Evolutionary conservation across 2,113 vertebrate species (phyloP).

Genomic region (Charina bottae): DNA sequence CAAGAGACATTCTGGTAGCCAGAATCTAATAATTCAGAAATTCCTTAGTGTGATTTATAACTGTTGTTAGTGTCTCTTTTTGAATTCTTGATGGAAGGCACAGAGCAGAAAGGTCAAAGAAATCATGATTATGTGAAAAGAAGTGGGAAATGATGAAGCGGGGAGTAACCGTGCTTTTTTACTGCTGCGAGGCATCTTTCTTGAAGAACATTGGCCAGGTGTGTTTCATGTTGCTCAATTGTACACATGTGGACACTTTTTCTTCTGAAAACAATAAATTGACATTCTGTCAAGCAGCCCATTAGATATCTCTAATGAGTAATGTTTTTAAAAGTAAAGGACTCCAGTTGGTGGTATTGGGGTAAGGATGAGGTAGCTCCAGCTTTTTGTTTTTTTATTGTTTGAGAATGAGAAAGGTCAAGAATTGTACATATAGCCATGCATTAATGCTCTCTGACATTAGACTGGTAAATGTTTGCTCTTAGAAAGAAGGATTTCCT

Average conservation of each 20-base stretch:
- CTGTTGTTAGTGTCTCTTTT: slow-evolving; percentile 37
- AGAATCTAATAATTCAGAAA: neutral
- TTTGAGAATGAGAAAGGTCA: slow-evolving; percentile 41
- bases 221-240: slow-evolving; percentile 44
- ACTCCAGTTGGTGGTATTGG: slow-evolving; percentile 47
- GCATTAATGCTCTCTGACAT: neutral
- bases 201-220: slow-evolving; percentile 36
- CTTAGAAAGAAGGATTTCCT: slow-evolving; percentile 20
- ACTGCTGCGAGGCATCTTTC: slow-evolving; percentile 49
- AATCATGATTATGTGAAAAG: slow-evolving; percentile 56
- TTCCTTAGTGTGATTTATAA: slow-evolving; percentile 3
- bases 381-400: neutral
- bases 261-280: slow-evolving; percentile 46
- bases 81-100: slow-evolving; percentile 42
- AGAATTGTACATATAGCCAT: neutral
- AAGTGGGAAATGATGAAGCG: slow-evolving; percentile 54
- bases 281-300: slow-evolving; percentile 52
- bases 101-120: slow-evolving; percentile 40
- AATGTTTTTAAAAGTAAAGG: slow-evolving; percentile 41
- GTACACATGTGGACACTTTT: slow-evolving; percentile 39
- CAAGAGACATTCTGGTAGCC: neutral
- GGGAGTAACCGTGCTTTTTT: slow-evolving; percentile 45
- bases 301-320: slow-evolving; percentile 43
- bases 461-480: slow-evolving; percentile 10
- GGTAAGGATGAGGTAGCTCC: slow-evolving; percentile 28